Conservation (phyloP, 2,113 vertebrate genomes). For the Calonectris borealis region DNA sequence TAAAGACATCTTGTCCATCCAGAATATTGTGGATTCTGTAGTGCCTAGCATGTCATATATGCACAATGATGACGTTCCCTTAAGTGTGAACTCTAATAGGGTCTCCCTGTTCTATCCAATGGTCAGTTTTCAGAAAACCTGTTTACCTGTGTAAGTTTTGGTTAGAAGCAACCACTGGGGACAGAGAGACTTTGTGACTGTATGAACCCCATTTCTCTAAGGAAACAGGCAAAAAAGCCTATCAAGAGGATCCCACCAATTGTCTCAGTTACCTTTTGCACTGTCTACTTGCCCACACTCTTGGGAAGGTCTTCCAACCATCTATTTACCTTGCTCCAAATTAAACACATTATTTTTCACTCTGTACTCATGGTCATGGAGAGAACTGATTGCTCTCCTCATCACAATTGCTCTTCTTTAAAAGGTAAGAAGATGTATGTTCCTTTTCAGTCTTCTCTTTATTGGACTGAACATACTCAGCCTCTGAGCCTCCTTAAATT, state of each 20-base stretch:
- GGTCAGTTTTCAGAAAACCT: background rate
- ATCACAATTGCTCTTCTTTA: background rate
- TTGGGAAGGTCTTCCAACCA: background rate
- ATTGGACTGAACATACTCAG: background rate
- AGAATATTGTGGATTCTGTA: background rate
- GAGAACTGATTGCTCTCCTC: background rate
- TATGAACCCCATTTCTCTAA: background rate
- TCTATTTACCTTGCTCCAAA: background rate
- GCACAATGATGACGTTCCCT: background rate
- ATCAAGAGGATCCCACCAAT: background rate
- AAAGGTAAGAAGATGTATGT: background rate
- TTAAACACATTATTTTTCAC: background rate
- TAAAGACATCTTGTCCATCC: background rate
- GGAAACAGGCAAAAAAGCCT: background rate
- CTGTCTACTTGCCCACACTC: background rate
- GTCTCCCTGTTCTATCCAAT: background rate
- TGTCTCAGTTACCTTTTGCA: background rate
- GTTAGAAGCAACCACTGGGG: background rate
- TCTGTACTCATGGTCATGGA: background rate
- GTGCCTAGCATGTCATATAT: background rate
- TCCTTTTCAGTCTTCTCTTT: background rate
- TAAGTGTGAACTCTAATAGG: background rate
- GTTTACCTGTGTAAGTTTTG: background rate
- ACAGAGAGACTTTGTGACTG: background rate
- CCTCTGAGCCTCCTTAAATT: background rate